Evolutionary conservation across 2,888 invertebrate species (phyloP), one percentile per base, ranked within the genome.

Genomic region (Tipula unca): DNA sequence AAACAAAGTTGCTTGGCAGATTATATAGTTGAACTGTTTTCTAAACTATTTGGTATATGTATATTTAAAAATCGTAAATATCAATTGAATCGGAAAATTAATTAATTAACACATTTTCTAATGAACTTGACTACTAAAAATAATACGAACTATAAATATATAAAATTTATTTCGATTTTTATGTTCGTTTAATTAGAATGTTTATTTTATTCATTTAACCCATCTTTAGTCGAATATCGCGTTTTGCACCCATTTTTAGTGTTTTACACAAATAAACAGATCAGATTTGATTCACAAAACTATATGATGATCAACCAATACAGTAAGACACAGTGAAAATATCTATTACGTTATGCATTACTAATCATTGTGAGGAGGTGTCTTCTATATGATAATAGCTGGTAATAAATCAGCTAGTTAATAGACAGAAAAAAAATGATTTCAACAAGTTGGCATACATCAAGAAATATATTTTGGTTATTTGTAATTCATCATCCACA

Each of bases 71-170:
- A 69, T 69, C 69, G 69, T 69, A 69, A 25, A 69, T 69, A 69
- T 10, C 69, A 69, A 69, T 25, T 69, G 69, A 69, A 69, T 25
- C 25, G 69, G 25, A 69, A 69, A 69, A 69, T 25, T 69, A 69
- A 25, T 69, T 69, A 25, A 69, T 69, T 69, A 69, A 25, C 69
- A 69, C 69, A 69, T 69, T 69, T 69, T 69, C 20, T 69, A 20
- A 25, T 69, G 69, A 69, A 69, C 69, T 69, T 69, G 69, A 69
- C n/a, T 69, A 69, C 69, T 69, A 69, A 69, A 69, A 69, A 69
- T 69, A 69, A 69, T 25, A 69, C 20, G 20, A 69, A 10, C n/a
- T n/a, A n/a, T n/a, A n/a, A 39, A 39, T 42, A 17, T 48, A 48
- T 69, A 69, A 25, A 69, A 54, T 20, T 54, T 5, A 69, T 69